These are phyloP conservation scores for Oreotragus oreotragus DNA, from an alignment of 2,113 vertebrate species.

Conservation along the genomic window DNA sequence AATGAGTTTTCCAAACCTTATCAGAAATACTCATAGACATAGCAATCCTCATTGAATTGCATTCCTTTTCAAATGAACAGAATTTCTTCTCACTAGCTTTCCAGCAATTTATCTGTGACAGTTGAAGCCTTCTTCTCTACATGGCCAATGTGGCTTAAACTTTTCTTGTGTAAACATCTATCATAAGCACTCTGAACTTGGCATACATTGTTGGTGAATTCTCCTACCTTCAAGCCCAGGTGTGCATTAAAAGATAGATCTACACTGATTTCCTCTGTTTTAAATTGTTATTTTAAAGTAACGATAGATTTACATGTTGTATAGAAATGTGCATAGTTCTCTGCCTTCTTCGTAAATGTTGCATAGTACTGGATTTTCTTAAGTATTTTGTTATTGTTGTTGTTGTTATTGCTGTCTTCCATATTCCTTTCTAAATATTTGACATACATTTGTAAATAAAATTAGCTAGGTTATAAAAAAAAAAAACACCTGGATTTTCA, in stretches of 20 bases:
- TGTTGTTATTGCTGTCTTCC: background rate
- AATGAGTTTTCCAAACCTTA: background rate
- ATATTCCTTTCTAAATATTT: background rate
- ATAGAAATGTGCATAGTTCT: background rate
- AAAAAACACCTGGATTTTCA: background rate
- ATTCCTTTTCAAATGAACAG: background rate
- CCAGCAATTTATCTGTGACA: background rate
- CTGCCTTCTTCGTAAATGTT: background rate
- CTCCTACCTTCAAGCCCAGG: background rate
- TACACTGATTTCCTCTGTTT: background rate
- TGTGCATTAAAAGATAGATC: background rate
- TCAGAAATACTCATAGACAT: background rate
- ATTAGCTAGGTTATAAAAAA: background rate
- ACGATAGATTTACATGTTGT: background rate
- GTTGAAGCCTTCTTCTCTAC: background rate
- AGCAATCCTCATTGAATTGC: background rate
- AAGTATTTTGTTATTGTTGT: background rate
- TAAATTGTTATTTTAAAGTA: background rate
- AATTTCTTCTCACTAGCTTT: background rate
- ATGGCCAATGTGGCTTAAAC: background rate
- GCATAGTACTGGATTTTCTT: background rate
- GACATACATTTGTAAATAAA: background rate
- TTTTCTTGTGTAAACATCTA: background rate
- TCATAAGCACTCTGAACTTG: background rate
- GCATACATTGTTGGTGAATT: background rate